These are phyloP conservation scores for Alcis repandata DNA, from an alignment of 2,888 invertebrate species.

Conservation along the genomic window DNA sequence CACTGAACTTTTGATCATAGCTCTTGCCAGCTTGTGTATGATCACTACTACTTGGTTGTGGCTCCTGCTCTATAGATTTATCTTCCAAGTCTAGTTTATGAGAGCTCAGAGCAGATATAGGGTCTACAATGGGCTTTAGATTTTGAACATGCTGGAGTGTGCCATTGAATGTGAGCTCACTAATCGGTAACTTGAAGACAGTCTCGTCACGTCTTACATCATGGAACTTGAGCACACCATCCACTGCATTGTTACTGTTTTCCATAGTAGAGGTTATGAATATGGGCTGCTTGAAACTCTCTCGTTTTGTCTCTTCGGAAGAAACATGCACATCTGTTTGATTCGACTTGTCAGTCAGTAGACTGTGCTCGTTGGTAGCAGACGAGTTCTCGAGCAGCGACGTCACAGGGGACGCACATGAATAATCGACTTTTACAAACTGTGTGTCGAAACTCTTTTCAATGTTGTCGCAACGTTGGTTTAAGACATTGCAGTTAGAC, in stretches of 20 bases:
- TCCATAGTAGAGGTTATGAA: conserved; percentile 84
- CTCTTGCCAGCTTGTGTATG: conserved; percentile 48
- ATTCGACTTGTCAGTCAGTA: conserved; percentile 72
- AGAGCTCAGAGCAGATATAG: conserved; percentile 72
- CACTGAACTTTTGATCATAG: conserved; percentile 54
- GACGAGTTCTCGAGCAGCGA: conserved; percentile 70
- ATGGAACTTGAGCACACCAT: conserved; percentile 77
- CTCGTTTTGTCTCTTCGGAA: conserved; percentile 74
- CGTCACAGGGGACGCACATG: conserved; percentile 63
- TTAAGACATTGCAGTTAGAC: conserved; percentile 58
- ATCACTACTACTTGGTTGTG: conserved; percentile 47
- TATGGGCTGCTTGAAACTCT: conserved; percentile 68
- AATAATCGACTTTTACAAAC: conserved; percentile 66
- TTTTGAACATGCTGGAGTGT: conserved; percentile 82
- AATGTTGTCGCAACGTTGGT: conserved; percentile 57
- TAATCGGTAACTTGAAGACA: conserved; percentile 80
- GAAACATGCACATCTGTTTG: conserved; percentile 67
- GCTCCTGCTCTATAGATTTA: conserved; percentile 54
- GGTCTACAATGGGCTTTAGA: conserved; percentile 79
- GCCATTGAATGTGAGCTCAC: conserved; percentile 81
- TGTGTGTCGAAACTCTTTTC: conserved; percentile 67
- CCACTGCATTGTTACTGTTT: conserved; percentile 84
- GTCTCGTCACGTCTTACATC: conserved; percentile 69
- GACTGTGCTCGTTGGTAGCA: conserved; percentile 67
- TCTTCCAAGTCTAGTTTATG: conserved; percentile 62